A percentile compares a stretch with the other conserved stretches of the same genome.
phyloP scores from a whole-genome alignment of 2,113 vertebrate genomes.

The Telmatochromis brachygnathus region DNA sequence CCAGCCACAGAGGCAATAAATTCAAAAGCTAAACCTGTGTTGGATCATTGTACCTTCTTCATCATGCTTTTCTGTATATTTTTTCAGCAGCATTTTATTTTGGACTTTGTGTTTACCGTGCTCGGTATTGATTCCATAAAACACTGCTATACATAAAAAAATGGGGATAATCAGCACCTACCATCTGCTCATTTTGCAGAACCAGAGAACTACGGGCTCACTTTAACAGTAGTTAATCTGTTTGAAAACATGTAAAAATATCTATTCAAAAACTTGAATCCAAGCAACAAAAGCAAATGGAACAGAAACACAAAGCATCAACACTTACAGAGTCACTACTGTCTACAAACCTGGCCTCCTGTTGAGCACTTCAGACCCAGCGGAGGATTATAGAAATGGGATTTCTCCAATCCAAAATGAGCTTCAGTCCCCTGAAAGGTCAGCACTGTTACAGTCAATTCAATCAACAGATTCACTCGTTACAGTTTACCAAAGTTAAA shows the following conservation, averaged over 20 bases:
- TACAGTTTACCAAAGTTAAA: background rate
- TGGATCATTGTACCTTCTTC: background rate
- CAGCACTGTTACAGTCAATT: background rate
- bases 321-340: background rate
- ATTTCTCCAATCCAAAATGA: background rate
- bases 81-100: background rate
- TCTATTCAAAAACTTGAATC: background rate
- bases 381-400: background rate
- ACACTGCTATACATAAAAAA: background rate
- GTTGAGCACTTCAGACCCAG: background rate
- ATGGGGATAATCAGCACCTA: background rate
- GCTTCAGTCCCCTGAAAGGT: background rate
- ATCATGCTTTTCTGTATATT: background rate
- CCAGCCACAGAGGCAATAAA: background rate
- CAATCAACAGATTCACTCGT: fast-evolving
- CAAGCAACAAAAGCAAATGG: background rate
- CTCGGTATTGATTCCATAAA: background rate
- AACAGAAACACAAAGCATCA: background rate
- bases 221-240: background rate
- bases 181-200: background rate
- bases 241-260: background rate
- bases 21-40: background rate
- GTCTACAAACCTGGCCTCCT: background rate
- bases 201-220: background rate
- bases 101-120: background rate